A percentile compares a stretch with the other conserved stretches of the same genome.
Conservation (phyloP, 1,140 invertebrate genomes). For the Panulirus ornatus region DNA sequence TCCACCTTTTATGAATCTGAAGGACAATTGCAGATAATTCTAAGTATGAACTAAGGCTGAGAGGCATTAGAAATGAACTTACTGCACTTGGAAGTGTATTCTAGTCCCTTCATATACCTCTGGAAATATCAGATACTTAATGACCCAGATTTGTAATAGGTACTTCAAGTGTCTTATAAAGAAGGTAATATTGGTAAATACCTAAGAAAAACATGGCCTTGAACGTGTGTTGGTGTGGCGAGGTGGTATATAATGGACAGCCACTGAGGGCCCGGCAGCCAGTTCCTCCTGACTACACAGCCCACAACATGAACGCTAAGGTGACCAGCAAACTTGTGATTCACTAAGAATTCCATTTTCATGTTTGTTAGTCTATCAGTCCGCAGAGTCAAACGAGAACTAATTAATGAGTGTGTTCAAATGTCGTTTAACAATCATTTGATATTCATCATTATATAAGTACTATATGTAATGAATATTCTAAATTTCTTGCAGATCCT, state of each 20-base stretch:
- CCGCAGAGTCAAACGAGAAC: not conserved
- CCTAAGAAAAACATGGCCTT: not conserved
- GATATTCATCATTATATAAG: too few species aligned
- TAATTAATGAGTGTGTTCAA: not conserved
- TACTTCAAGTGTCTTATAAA: too few species aligned
- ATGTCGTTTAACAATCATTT: not conserved
- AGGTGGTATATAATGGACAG: not conserved
- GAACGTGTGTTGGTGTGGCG: not conserved
- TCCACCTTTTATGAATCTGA: too few species aligned
- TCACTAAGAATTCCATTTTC: not conserved
- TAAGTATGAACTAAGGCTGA: too few species aligned
- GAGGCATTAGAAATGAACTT: too few species aligned
- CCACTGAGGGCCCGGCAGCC: not conserved
- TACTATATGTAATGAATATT: too few species aligned
- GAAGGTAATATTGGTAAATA: too few species aligned
- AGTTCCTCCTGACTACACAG: not conserved
- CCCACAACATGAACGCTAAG: constrained; percentile 5
- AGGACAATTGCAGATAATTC: too few species aligned
- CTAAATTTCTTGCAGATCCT: constrained; percentile 9
- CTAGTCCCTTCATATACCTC: too few species aligned
- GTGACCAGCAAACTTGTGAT: not conserved
- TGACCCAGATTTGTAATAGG: too few species aligned
- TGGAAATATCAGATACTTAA: too few species aligned
- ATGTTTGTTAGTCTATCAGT: not conserved
- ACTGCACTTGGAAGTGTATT: too few species aligned